These are phyloP conservation scores for Puntigrus tetrazona DNA, from an alignment of 2,113 vertebrate species.

Conservation along the genomic window DNA sequence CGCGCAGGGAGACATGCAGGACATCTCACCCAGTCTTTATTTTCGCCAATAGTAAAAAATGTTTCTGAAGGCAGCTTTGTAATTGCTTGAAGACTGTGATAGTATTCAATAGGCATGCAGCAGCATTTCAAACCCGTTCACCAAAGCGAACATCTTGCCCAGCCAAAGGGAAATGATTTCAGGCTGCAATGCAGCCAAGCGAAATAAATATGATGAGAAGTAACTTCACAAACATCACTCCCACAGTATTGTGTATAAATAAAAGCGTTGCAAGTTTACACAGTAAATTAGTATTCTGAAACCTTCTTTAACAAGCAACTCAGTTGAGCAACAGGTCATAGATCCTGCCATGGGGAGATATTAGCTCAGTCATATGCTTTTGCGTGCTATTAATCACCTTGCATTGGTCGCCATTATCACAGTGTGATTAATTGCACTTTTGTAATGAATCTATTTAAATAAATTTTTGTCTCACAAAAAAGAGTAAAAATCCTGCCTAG, in stretches of 20 bases:
- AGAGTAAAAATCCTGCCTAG: slow-evolving; percentile 58
- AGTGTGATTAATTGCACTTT: slow-evolving; percentile 74
- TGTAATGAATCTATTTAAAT: slow-evolving; percentile 63
- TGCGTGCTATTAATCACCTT: slow-evolving; percentile 58
- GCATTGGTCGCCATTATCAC: slow-evolving; percentile 59
- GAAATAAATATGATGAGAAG: slow-evolving; percentile 20
- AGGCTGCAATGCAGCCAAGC: neutral
- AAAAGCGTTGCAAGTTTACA: slow-evolving; percentile 21
- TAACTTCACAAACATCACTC: slow-evolving; percentile 16
- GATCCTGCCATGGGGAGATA: slow-evolving; percentile 60
- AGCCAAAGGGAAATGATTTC: slow-evolving; percentile 13
- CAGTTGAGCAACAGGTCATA: slow-evolving; percentile 40
- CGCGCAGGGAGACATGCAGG: slow-evolving; percentile 38
- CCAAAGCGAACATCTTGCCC: slow-evolving; percentile 21
- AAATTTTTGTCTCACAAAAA: slow-evolving; percentile 65
- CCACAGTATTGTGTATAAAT: neutral
- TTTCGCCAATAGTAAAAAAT: neutral
- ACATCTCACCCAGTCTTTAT: slow-evolving; percentile 10
- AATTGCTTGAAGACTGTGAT: slow-evolving; percentile 1
- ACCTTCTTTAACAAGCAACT: slow-evolving; percentile 3
- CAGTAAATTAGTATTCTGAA: slow-evolving; percentile 33
- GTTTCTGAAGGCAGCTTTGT: neutral
- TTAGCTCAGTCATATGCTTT: slow-evolving; percentile 58
- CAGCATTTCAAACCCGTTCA: slow-evolving; percentile 1
- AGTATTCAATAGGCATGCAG: neutral